Conservation (phyloP, 1,140 invertebrate species). For the Capitella teleta region DNA sequence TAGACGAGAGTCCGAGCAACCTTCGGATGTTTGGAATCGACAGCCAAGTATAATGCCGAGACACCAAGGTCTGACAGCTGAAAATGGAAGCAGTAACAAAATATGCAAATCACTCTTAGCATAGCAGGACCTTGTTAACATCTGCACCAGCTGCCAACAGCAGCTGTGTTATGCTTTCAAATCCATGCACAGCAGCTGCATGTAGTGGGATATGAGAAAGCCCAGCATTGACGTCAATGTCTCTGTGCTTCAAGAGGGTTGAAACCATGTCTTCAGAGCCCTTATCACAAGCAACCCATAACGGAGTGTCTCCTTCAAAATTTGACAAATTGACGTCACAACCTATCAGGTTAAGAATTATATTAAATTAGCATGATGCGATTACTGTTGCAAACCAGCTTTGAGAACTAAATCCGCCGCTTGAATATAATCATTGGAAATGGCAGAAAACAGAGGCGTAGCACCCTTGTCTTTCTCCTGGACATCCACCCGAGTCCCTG, state of each 20-base stretch:
- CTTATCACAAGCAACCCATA: slow-evolving; percentile 31
- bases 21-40: slow-evolving; percentile 21
- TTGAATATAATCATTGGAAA: slow-evolving; percentile 8
- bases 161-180: slow-evolving; percentile 19
- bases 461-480: slow-evolving; percentile 15
- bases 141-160: slow-evolving; percentile 29
- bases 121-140: slow-evolving; percentile 26
- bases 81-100: background rate
- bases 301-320: slow-evolving; percentile 19
- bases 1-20: slow-evolving; percentile 24
- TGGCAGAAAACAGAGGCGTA: slow-evolving; percentile 11
- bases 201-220: slow-evolving; percentile 23
- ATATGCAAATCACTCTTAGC: background rate
- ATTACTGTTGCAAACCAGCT: slow-evolving; percentile 4
- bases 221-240: slow-evolving; percentile 15
- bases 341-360: slow-evolving; percentile 17
- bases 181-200: slow-evolving; percentile 24
- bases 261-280: slow-evolving; percentile 24
- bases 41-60: slow-evolving; percentile 27
- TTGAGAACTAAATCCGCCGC: slow-evolving; percentile 12
- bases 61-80: slow-evolving; percentile 30
- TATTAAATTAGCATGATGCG: background rate
- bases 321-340: slow-evolving; percentile 28
- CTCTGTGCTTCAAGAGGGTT: slow-evolving; percentile 18
- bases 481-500: slow-evolving; percentile 25